Percentiles rank a stretch among this genome's conserved stretches.
Conservation (phyloP, 2,888 invertebrate species). For the Drosophila picticornis region DNA sequence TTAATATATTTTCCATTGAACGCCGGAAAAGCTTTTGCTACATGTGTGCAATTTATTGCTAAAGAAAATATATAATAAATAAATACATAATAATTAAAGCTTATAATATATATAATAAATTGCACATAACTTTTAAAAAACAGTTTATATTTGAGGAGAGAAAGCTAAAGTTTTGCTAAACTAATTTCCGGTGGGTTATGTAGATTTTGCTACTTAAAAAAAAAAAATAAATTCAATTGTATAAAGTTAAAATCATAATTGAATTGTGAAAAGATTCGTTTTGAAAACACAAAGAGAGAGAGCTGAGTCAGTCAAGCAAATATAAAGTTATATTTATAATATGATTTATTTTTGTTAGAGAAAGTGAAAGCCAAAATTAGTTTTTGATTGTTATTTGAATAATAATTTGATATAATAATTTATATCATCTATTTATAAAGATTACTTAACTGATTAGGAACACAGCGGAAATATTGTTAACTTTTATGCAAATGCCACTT, state of each 20-base stretch:
- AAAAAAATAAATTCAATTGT: background rate
- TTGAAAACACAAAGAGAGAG: background rate
- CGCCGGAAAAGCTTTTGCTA: background rate
- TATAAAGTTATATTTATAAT: background rate
- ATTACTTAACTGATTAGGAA: background rate
- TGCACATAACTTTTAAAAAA: background rate
- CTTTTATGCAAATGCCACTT: background rate
- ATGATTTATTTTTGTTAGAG: background rate
- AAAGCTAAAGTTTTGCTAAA: background rate
- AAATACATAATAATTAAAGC: too few species aligned
- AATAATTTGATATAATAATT: too few species aligned
- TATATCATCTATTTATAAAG: background rate
- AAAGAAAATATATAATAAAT: background rate
- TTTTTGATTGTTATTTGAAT: background rate
- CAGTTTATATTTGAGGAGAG: background rate
- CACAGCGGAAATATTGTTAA: background rate
- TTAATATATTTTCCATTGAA: background rate
- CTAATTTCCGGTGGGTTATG: background rate
- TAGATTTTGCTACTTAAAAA: background rate
- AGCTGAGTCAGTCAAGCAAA: too few species aligned
- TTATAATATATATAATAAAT: background rate
- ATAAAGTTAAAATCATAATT: background rate
- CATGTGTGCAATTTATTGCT: background rate
- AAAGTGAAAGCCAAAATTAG: background rate
- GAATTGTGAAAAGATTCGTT: background rate